A percentile compares a stretch with the other conserved stretches of the same genome.
These are phyloP conservation scores for Sarcophaga subvicina DNA, from an alignment of 2,888 invertebrate species.

Conservation along the genomic window DNA sequence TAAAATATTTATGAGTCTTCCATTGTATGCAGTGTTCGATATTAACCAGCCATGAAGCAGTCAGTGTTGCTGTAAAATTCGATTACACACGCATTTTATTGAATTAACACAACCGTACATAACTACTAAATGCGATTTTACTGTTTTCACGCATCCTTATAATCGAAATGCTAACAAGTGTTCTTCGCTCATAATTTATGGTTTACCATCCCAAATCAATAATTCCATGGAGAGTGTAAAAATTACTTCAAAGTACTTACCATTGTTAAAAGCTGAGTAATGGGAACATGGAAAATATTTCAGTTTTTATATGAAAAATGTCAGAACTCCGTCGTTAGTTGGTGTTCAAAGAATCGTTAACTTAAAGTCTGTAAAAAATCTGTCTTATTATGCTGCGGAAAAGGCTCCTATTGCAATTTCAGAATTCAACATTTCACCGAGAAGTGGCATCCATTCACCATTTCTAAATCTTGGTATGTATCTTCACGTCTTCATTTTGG, in stretches of 20 bases:
- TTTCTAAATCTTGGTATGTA: no score
- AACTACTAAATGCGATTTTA: not conserved
- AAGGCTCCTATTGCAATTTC: no score
- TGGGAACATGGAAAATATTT: not conserved
- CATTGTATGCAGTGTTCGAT: slow-evolving; percentile 7
- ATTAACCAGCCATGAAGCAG: slow-evolving; percentile 37
- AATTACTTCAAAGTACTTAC: not conserved
- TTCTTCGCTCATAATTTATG: slow-evolving; percentile 42
- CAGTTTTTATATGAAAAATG: no score
- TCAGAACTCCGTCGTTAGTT: no score
- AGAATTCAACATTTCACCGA: no score
- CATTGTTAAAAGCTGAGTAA: slow-evolving; percentile 7
- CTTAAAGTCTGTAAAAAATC: no score
- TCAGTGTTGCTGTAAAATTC: slow-evolving; percentile 56
- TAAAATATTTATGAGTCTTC: slow-evolving; percentile 72
- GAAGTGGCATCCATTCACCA: no score
- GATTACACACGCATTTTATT: slow-evolving; percentile 66
- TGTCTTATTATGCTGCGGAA: no score
- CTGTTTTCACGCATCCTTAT: not conserved
- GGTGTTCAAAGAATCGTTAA: no score
- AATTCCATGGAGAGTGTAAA: not conserved
- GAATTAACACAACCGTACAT: slow-evolving; percentile 61
- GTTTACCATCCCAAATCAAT: slow-evolving; percentile 25
- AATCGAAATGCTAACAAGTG: slow-evolving; percentile 57
- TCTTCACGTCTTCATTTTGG: no score